Evolutionary conservation across 1,140 invertebrate species (phyloP).

Genomic region (Pseudoatta argentina): DNA sequence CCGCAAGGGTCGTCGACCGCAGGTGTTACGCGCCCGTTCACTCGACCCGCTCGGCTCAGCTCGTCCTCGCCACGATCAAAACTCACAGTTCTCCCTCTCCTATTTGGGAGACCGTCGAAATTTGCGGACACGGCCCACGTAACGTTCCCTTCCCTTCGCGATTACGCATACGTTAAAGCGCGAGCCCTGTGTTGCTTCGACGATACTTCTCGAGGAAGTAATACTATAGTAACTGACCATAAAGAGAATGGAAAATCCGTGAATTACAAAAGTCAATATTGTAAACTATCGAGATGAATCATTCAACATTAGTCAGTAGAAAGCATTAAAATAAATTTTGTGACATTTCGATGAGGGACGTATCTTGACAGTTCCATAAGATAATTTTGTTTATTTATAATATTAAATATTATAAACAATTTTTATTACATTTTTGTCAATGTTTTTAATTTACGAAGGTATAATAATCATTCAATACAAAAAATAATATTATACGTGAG

Average conservation of each 20-base stretch:
- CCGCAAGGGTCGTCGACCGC: slow-evolving; percentile 85
- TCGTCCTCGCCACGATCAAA: slow-evolving; percentile 72
- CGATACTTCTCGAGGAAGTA: neutral
- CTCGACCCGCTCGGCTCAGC: slow-evolving; percentile 67
- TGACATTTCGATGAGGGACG: neutral
- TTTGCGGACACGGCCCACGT: slow-evolving; percentile 60
- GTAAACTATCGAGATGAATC: neutral
- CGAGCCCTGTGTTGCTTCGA: neutral
- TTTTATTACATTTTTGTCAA: neutral
- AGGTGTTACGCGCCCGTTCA: slow-evolving; percentile 80
- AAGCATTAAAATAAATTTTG: neutral
- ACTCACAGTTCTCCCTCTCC: slow-evolving; percentile 72
- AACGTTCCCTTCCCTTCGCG: slow-evolving; percentile 36
- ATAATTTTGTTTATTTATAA: neutral
- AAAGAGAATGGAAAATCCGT: neutral
- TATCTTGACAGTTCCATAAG: neutral
- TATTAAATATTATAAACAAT: neutral
- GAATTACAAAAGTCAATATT: slow-evolving; percentile 25
- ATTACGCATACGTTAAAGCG: slow-evolving; percentile 3
- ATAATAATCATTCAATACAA: neutral
- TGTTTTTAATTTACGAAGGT: too few relatives aligned
- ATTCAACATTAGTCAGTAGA: neutral
- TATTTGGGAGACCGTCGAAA: slow-evolving; percentile 66
- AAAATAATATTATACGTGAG: neutral
- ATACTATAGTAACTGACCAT: neutral